Conservation (phyloP, 2,888 invertebrate genomes). For the Chymomyza procnemis region DNA sequence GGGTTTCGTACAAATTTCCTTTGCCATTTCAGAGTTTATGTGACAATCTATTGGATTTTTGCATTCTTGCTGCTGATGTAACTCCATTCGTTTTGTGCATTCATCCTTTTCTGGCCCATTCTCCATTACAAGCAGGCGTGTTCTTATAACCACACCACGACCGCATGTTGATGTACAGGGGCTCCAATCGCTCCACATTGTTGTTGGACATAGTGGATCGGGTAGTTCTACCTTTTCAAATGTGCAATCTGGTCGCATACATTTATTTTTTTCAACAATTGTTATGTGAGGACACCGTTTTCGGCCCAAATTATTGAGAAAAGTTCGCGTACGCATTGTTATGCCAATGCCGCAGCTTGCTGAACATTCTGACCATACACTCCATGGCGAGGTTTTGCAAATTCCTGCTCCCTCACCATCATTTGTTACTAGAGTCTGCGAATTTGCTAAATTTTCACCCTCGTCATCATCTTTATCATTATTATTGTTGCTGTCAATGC, state of each 20-base stretch:
- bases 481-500: slow-evolving; percentile 82
- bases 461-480: slow-evolving; percentile 76
- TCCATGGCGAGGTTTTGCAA: slow-evolving; percentile 76
- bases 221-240: slow-evolving; percentile 79
- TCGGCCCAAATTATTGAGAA: slow-evolving; percentile 85
- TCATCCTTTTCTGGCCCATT: slow-evolving; percentile 81
- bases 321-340: slow-evolving; percentile 86
- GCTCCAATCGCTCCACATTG: slow-evolving; percentile 94
- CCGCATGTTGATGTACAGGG: slow-evolving; percentile 94
- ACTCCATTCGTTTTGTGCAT: slow-evolving; percentile 84
- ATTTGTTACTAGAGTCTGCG: slow-evolving; percentile 70
- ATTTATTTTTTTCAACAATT: slow-evolving; percentile 87
- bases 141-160: slow-evolving; percentile 85
- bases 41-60: slow-evolving; percentile 84
- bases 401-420: slow-evolving; percentile 77
- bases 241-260: slow-evolving; percentile 84
- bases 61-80: slow-evolving; percentile 88
- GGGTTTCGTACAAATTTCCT: slow-evolving; percentile 89
- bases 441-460: slow-evolving; percentile 76
- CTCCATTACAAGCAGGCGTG: slow-evolving; percentile 85
- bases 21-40: slow-evolving; percentile 87
- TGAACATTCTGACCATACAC: slow-evolving; percentile 86
- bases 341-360: slow-evolving; percentile 90
- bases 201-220: slow-evolving; percentile 84
- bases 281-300: slow-evolving; percentile 90